A percentile compares a stretch with the other conserved stretches of the same genome.
Conservation (phyloP, 1,140 invertebrate species). For the Aphelenchoides besseyi region DNA sequence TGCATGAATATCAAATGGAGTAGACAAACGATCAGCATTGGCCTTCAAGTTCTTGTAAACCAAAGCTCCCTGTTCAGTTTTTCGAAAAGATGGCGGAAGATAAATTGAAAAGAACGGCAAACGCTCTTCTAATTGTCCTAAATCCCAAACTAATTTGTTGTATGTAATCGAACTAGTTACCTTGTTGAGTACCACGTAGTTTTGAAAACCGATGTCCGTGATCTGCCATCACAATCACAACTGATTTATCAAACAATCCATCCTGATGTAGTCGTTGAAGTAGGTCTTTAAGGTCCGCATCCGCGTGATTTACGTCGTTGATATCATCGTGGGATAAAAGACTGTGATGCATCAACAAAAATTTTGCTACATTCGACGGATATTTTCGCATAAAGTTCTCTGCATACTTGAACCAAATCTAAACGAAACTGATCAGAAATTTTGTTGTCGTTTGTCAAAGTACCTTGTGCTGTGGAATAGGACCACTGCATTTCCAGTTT, state of each 20-base stretch:
- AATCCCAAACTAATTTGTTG: background rate
- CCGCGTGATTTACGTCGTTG: constrained; percentile 73
- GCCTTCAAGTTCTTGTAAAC: constrained; percentile 68
- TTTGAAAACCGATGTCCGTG: constrained; percentile 70
- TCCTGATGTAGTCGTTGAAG: constrained; percentile 43
- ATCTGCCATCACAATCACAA: constrained; percentile 67
- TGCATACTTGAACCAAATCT: constrained; percentile 72
- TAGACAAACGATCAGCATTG: constrained; percentile 72
- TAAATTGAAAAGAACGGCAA: constrained; percentile 78
- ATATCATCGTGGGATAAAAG: constrained; percentile 84
- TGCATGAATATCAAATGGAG: constrained; percentile 75
- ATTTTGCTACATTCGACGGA: constrained; percentile 71
- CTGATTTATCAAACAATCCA: constrained; percentile 73
- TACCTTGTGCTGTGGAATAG: constrained; percentile 75
- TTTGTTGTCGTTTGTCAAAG: constrained; percentile 26
- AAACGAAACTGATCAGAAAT: constrained; percentile 27
- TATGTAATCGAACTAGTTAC: constrained; percentile 67
- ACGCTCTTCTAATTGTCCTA: constrained; percentile 73
- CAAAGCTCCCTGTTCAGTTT: constrained; percentile 49
- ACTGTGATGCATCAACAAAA: constrained; percentile 79
- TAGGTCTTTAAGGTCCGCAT: constrained; percentile 73
- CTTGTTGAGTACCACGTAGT: constrained; percentile 76
- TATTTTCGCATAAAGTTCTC: constrained; percentile 69
- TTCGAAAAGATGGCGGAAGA: constrained; percentile 72
- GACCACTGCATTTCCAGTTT: constrained; percentile 72